Evolutionary conservation across 2,797 vertebrate genomes (phyloP).

Genomic region (Onychomys torridus): DNA sequence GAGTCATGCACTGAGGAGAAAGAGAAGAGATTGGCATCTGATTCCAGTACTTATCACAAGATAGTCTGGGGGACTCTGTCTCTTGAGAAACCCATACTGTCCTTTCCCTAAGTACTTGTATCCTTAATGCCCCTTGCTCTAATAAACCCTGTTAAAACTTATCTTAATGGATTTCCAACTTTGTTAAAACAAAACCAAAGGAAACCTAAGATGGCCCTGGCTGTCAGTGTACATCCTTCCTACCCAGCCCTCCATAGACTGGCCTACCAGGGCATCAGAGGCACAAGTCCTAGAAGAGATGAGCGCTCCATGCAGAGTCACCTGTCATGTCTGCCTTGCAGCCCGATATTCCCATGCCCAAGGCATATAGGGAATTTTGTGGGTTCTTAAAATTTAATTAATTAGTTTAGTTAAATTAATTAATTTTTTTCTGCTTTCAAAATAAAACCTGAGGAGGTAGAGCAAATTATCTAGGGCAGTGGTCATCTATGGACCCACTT

Average conservation of each 20-base stretch:
- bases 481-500: not conserved
- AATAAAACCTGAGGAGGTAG: not conserved
- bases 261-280: not conserved
- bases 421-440: not conserved
- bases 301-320: not conserved
- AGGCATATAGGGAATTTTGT: not conserved
- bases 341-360: not conserved
- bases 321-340: not conserved
- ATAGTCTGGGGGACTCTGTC: not conserved
- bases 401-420: not conserved
- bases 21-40: not conserved
- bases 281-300: not conserved
- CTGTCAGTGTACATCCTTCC: not conserved
- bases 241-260: not conserved
- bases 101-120: not conserved
- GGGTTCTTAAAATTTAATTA: not conserved
- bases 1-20: not conserved
- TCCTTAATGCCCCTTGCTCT: not conserved
- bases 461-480: slow-evolving; percentile 1
- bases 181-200: not conserved
- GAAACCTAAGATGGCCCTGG: not conserved
- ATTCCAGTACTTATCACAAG: not conserved
- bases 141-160: not conserved
- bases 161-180: not conserved
- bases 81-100: not conserved